Conservation (phyloP, 2,113 vertebrate species). For the Trichechus manatus region DNA sequence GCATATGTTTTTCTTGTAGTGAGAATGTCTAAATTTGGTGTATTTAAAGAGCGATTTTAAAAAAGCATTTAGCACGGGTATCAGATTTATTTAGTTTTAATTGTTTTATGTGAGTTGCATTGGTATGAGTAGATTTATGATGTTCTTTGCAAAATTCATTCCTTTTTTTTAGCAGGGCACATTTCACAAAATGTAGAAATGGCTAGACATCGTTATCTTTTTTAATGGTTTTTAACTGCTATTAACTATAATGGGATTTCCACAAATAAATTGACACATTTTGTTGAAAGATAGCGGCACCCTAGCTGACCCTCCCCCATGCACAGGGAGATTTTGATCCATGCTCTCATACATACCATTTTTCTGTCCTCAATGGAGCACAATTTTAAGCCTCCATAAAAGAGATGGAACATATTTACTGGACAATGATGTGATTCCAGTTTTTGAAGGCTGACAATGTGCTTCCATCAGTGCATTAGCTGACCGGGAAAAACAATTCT, state of each 20-base stretch:
- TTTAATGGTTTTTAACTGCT: conserved; percentile 75
- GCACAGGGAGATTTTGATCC: conserved; percentile 54
- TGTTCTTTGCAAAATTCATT: conserved; percentile 66
- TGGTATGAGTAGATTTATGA: conserved; percentile 68
- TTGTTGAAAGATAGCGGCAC: conserved; percentile 56
- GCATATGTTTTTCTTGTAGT: conserved; percentile 29
- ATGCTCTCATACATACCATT: conserved; percentile 57
- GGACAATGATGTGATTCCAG: conserved; percentile 68
- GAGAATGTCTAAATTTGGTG: conserved; percentile 66
- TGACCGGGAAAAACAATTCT: conserved; percentile 66
- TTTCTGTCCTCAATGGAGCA: conserved; percentile 66
- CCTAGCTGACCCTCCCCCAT: conserved; percentile 60
- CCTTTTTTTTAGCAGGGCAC: conserved; percentile 62
- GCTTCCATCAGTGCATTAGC: conserved; percentile 50
- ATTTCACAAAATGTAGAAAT: conserved; percentile 72
- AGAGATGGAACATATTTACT: conserved; percentile 69
- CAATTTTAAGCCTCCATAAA: conserved; percentile 81
- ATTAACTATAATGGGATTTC: conserved; percentile 76
- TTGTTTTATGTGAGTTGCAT: conserved; percentile 80
- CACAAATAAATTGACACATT: conserved; percentile 74
- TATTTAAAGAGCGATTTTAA: conserved; percentile 71
- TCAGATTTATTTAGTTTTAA: conserved; percentile 82
- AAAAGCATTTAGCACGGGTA: conserved; percentile 68
- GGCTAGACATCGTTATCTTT: conserved; percentile 74
- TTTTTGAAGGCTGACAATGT: conserved; percentile 74